Evolutionary conservation across 2,113 vertebrate species (phyloP).

Genomic region (Pipa parva): DNA sequence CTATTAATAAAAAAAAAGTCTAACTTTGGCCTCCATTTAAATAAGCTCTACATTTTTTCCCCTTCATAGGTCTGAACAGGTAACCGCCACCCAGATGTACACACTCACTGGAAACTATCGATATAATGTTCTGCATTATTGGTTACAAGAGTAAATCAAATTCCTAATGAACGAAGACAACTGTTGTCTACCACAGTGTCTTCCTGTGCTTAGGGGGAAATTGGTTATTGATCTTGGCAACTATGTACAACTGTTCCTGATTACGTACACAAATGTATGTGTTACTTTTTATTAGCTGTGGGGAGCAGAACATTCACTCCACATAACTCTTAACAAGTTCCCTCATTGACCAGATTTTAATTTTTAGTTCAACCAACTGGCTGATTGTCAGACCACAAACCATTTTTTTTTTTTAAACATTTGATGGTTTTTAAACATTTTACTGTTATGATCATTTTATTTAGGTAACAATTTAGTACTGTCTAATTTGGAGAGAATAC

Average conservation of each 20-base stretch:
- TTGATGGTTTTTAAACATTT: too few species aligned
- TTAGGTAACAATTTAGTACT: too few species aligned
- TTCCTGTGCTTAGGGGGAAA: conserved; percentile 37
- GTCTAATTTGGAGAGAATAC: too few species aligned
- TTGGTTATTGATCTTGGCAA: conserved; percentile 42
- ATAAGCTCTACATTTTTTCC: too few species aligned
- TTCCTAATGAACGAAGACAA: conserved; percentile 40
- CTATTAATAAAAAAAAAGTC: too few species aligned
- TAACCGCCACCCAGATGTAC: too few species aligned
- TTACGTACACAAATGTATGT: conserved; percentile 11
- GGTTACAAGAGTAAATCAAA: conserved; percentile 43
- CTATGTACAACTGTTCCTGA: conserved; percentile 37
- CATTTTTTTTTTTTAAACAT: too few species aligned
- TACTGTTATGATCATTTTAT: too few species aligned
- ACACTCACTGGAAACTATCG: conserved; percentile 14
- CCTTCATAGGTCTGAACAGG: too few species aligned
- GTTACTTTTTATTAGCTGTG: conserved; percentile 30
- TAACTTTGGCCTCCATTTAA: too few species aligned
- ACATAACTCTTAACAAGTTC: background rate
- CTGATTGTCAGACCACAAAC: too few species aligned
- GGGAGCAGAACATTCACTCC: background rate
- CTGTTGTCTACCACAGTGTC: conserved; percentile 24
- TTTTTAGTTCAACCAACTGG: background rate
- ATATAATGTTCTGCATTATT: conserved; percentile 36
- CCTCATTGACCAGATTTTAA: background rate